Conservation (phyloP, 2,888 invertebrate genomes). For the Gisinianus flammeolus region DNA sequence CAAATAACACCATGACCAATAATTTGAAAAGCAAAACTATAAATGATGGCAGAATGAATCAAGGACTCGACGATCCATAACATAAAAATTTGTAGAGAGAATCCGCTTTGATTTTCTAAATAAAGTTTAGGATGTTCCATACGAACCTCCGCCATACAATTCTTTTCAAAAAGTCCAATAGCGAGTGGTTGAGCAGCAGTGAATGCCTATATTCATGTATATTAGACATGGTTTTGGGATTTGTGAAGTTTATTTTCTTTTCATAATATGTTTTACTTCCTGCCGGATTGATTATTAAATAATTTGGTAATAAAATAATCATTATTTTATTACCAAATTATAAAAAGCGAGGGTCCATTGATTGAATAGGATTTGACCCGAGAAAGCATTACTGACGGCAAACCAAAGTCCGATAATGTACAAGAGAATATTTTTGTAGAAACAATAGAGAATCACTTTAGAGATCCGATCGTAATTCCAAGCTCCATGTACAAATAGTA, state of each 20-base stretch:
- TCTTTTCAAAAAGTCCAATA: slow-evolving; percentile 96
- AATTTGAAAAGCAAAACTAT: slow-evolving; percentile 87
- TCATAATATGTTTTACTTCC: neutral
- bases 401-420: slow-evolving; percentile 99
- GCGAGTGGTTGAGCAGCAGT: slow-evolving; percentile 97
- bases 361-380: slow-evolving; percentile 98
- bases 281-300: neutral
- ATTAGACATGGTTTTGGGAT: neutral
- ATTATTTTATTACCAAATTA: slow-evolving; percentile 75
- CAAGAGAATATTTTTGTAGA: slow-evolving; percentile 99
- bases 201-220: slow-evolving; percentile 71
- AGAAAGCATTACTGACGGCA: slow-evolving; percentile 97
- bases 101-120: slow-evolving; percentile 82
- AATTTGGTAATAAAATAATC: neutral
- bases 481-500: slow-evolving; percentile 97
- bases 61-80: slow-evolving; percentile 94
- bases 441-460: slow-evolving; percentile 98
- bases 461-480: slow-evolving; percentile 99
- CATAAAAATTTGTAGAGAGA: slow-evolving; percentile 92
- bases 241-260: neutral
- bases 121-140: slow-evolving; percentile 74
- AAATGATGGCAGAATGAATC: slow-evolving; percentile 91
- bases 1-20: slow-evolving; percentile 77
- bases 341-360: slow-evolving; percentile 97
- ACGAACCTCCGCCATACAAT: slow-evolving; percentile 88